Conservation (phyloP, 2,888 invertebrate species). For the Melangyna quadrimaculata region DNA sequence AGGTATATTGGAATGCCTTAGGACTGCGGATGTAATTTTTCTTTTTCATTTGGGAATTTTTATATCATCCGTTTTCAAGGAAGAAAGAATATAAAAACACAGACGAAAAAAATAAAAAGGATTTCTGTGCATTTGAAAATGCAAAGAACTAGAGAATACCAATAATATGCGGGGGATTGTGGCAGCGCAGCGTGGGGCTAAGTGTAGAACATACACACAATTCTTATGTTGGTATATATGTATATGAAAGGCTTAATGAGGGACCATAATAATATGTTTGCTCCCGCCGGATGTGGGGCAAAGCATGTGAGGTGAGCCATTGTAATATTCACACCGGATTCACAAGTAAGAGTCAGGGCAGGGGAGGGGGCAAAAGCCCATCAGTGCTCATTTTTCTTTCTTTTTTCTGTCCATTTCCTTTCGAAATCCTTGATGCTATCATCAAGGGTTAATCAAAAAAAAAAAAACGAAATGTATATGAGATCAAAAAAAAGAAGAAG, state of each 20-base stretch:
- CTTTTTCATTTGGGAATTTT: conserved; percentile 63
- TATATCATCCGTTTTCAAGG: conserved; percentile 37
- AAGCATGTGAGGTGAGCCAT: conserved; percentile 56
- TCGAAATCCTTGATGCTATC: conserved; percentile 34
- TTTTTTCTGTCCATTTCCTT: background rate
- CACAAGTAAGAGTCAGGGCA: background rate
- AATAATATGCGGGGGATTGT: conserved; percentile 51
- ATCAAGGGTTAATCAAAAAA: conserved; percentile 16
- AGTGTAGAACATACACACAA: background rate
- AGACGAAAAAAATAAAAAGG: conserved; percentile 41
- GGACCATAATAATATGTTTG: conserved; percentile 52
- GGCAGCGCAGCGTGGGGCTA: background rate
- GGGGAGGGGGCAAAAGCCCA: conserved; percentile 1
- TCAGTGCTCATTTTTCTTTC: conserved; percentile 23
- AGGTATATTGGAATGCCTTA: conserved; percentile 33
- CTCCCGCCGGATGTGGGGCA: conserved; percentile 45
- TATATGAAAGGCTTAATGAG: conserved; percentile 37
- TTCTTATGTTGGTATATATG: background rate
- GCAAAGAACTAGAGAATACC: conserved; percentile 59
- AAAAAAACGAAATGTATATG: conserved; percentile 18
- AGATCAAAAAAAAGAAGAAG: conserved; percentile 18
- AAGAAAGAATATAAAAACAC: conserved; percentile 8
- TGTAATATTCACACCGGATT: conserved; percentile 68
- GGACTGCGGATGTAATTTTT: conserved; percentile 68
- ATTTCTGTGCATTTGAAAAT: conserved; percentile 66